Percentiles rank a stretch among this genome's conserved stretches.
These are phyloP conservation scores for Euura lappo DNA, from an alignment of 1,140 invertebrate genomes.

Conservation along the genomic window DNA sequence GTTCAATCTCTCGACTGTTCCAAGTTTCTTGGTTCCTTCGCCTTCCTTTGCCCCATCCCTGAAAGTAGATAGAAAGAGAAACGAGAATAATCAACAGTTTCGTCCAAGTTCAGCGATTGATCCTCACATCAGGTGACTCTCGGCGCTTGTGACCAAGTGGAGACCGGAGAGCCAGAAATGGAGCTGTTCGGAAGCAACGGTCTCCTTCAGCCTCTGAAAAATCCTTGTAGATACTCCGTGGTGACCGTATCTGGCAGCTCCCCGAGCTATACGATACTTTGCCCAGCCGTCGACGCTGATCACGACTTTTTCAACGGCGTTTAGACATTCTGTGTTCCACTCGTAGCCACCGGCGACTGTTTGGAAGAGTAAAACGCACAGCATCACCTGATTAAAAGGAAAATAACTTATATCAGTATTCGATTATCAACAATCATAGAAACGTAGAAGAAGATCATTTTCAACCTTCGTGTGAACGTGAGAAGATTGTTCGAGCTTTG, in stretches of 20 bases:
- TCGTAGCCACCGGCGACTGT: constrained; percentile 70
- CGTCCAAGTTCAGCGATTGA: not conserved
- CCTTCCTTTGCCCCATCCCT: constrained; percentile 45
- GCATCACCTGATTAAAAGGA: constrained; percentile 62
- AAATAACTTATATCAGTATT: constrained; percentile 16
- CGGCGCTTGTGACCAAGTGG: constrained; percentile 72
- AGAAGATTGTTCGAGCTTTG: constrained; percentile 55
- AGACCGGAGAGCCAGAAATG: constrained; percentile 90
- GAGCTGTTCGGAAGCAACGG: constrained; percentile 87
- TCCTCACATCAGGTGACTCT: constrained; percentile 61
- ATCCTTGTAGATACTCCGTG: constrained; percentile 75
- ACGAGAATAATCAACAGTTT: constrained; percentile 11
- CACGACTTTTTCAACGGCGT: constrained; percentile 65
- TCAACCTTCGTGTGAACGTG: constrained; percentile 52
- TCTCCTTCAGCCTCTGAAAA: constrained; percentile 70
- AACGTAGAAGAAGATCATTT: not conserved
- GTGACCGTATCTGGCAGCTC: constrained; percentile 85
- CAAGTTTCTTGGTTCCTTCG: constrained; percentile 38
- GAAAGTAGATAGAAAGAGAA: constrained; percentile 13
- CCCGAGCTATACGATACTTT: constrained; percentile 84
- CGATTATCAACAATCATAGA: constrained; percentile 11
- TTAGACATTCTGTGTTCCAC: constrained; percentile 63
- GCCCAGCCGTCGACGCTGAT: constrained; percentile 78
- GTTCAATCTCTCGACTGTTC: constrained; percentile 67
- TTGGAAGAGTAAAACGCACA: constrained; percentile 85